These are phyloP conservation scores for Carassius gibelio DNA, from an alignment of 2,113 vertebrate species.

Conservation along the genomic window DNA sequence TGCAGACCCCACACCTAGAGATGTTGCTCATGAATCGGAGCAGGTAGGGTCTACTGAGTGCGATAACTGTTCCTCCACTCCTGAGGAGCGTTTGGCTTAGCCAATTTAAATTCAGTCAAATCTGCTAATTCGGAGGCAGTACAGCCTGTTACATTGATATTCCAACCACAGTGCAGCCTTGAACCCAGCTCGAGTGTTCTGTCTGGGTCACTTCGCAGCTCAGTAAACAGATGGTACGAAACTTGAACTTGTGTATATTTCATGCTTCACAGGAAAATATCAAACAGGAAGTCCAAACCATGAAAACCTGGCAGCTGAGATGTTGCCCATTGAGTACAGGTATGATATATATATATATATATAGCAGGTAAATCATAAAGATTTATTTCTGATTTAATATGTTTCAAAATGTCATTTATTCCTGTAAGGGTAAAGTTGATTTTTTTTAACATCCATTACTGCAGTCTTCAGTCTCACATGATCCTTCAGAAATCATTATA, in stretches of 20 bases:
- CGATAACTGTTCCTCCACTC: background rate
- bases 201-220: background rate
- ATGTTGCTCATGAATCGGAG: background rate
- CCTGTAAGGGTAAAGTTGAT: too few relatives aligned
- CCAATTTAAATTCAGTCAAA: background rate
- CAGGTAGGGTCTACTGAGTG: background rate
- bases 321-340: conserved; percentile 93
- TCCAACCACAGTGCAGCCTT: background rate
- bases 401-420: too few relatives aligned
- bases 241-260: conserved; percentile 8
- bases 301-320: conserved; percentile 92
- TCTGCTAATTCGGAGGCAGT: background rate
- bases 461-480: too few relatives aligned
- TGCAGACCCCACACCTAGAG: background rate
- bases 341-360: conserved; percentile 57
- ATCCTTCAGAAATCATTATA: too few relatives aligned
- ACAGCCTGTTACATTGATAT: background rate
- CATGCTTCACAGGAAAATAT: conserved; percentile 63
- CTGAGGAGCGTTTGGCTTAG: background rate
- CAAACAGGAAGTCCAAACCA: conserved; percentile 81
- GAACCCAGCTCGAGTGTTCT: background rate
- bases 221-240: background rate
- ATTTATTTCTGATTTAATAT: background rate
- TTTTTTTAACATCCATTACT: too few relatives aligned
- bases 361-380: too few relatives aligned